Evolutionary conservation across 2,888 invertebrate genomes (phyloP).

Genomic region (Eristalis arbustorum): DNA sequence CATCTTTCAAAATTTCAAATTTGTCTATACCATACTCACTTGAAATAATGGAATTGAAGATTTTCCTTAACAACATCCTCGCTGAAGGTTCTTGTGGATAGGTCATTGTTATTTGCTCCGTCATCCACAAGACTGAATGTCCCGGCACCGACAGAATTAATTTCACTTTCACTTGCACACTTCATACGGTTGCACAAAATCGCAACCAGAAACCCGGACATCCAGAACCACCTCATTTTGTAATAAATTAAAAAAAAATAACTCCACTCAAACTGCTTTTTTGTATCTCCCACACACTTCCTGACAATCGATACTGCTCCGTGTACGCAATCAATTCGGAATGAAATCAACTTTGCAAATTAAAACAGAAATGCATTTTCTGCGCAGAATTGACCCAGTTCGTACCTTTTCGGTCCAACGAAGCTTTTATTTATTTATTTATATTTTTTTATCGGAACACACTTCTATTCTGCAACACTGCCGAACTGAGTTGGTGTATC

Average conservation of each 20-base stretch:
- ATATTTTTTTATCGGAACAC: neutral
- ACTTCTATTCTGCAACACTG: neutral
- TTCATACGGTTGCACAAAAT: neutral
- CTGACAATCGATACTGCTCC: neutral
- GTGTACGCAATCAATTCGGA: neutral
- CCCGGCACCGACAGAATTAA: neutral
- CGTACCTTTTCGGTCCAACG: neutral
- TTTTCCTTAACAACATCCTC: constrained; percentile 34
- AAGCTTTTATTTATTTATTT: neutral
- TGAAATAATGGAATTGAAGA: constrained; percentile 49
- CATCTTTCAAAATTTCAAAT: too few relatives aligned
- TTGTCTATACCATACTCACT: constrained; percentile 18
- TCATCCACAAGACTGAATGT: neutral
- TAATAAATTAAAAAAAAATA: constrained; percentile 19
- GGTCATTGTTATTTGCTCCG: neutral
- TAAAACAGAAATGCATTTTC: constrained; percentile 11
- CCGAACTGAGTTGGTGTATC: neutral
- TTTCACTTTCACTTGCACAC: neutral
- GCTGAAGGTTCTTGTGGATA: neutral
- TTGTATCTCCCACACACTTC: constrained; percentile 2
- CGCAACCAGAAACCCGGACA: neutral
- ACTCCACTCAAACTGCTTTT: neutral
- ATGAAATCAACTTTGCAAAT: constrained; percentile 14
- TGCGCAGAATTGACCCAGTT: constrained; percentile 32
- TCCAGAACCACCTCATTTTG: constrained; percentile 24